Percentiles rank a stretch among this genome's conserved stretches.
These are phyloP conservation scores for Enteromius treurensis DNA, from an alignment of 2,797 vertebrate genomes.

Conservation along the genomic window DNA sequence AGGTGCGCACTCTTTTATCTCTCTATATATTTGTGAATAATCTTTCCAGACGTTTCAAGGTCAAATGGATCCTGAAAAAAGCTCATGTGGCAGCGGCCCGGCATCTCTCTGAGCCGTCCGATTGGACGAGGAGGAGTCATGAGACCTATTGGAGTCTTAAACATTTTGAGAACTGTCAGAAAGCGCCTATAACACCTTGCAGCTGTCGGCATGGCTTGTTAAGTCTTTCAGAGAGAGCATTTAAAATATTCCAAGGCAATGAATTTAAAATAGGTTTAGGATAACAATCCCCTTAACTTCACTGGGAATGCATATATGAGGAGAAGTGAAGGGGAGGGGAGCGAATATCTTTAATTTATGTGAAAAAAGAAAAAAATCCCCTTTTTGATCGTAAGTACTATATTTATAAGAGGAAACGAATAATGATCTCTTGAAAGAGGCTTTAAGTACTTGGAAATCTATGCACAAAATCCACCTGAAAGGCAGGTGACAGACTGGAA, in stretches of 20 bases:
- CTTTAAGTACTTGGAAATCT: conserved; percentile 64
- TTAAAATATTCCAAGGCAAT: conserved; percentile 61
- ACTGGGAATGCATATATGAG: conserved; percentile 58
- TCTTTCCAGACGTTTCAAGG: conserved; percentile 40
- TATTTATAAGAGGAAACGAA: conserved; percentile 63
- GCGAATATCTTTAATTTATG: conserved; percentile 66
- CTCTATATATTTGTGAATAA: conserved; percentile 26
- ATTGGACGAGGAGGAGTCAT: conserved; percentile 18
- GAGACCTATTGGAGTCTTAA: conserved; percentile 25
- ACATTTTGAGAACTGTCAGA: conserved; percentile 28
- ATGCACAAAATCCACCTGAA: conserved; percentile 60
- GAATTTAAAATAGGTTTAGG: conserved; percentile 67
- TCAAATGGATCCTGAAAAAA: conserved; percentile 35
- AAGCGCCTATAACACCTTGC: conserved; percentile 45
- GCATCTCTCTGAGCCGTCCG: neutral
- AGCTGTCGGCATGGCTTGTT: conserved; percentile 63
- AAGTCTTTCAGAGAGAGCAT: conserved; percentile 68
- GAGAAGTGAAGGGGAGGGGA: conserved; percentile 46
- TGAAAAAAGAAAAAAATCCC: conserved; percentile 57
- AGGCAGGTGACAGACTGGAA: conserved; percentile 62
- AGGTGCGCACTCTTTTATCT: conserved; percentile 44
- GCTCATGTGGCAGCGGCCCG: neutral
- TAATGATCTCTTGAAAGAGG: conserved; percentile 71
- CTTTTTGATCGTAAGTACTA: conserved; percentile 62
- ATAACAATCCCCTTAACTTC: conserved; percentile 61